These are phyloP conservation scores for Pristionchus exspectatus DNA, from an alignment of 2,888 invertebrate genomes.

Conservation along the genomic window DNA sequence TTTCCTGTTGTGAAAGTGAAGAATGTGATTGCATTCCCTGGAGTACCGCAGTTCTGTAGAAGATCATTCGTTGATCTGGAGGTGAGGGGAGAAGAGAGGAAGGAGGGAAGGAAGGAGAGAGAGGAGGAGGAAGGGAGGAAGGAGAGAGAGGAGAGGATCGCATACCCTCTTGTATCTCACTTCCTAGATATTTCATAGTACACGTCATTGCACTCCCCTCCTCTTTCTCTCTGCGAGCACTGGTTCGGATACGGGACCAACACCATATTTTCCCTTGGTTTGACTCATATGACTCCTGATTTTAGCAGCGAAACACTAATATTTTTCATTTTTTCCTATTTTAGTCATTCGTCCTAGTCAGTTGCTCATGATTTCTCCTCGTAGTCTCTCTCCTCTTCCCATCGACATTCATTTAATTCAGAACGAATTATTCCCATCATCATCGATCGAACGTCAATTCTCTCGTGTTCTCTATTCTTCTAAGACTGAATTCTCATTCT, in stretches of 20 bases:
- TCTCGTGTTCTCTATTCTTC: slow-evolving; percentile 78
- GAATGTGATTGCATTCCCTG: slow-evolving; percentile 87
- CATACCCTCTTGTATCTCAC: neutral
- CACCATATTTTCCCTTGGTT: neutral
- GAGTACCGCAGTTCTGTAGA: slow-evolving; percentile 84
- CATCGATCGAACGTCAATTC: slow-evolving; percentile 62
- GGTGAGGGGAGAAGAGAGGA: slow-evolving; percentile 60
- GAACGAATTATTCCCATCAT: slow-evolving; percentile 72
- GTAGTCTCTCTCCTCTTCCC: too few relatives aligned
- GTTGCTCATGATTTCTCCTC: too few relatives aligned
- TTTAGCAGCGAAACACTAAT: too few relatives aligned
- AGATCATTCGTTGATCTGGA: slow-evolving; percentile 80
- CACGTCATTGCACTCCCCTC: neutral
- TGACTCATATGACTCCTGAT: too few relatives aligned
- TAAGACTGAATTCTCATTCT: slow-evolving; percentile 80
- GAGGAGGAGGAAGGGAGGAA: neutral
- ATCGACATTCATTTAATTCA: slow-evolving; percentile 51
- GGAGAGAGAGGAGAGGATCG: neutral
- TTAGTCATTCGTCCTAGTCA: too few relatives aligned
- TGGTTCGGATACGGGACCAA: too few relatives aligned
- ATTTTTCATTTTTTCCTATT: too few relatives aligned
- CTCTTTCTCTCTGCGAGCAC: neutral
- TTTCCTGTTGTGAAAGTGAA: slow-evolving; percentile 81
- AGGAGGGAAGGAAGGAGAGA: neutral
- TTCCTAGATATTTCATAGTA: neutral